Conservation (phyloP, 2,113 vertebrate genomes). For the Halichoeres trimaculatus region DNA sequence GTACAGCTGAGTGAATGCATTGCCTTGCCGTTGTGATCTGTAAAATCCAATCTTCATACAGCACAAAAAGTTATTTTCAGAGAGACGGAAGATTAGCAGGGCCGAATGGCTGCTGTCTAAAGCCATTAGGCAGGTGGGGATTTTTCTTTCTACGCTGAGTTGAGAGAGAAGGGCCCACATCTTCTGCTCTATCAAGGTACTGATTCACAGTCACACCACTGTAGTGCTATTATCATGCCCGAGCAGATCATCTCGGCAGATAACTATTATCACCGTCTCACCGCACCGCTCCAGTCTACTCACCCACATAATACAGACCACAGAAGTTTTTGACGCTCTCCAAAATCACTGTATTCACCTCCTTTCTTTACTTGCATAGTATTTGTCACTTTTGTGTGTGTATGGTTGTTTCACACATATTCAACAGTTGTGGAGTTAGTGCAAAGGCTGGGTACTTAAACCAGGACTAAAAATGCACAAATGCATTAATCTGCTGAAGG, state of each 20-base stretch:
- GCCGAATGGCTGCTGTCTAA: constrained; percentile 84
- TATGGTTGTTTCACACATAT: constrained; percentile 57
- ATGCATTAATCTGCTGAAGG: constrained; percentile 23
- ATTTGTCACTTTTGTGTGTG: constrained; percentile 65
- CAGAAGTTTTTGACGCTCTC: constrained; percentile 75
- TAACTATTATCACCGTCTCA: constrained; percentile 81
- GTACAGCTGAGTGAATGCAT: constrained; percentile 87
- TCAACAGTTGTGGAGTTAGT: constrained; percentile 30
- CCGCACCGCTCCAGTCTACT: constrained; percentile 73
- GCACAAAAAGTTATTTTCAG: constrained; percentile 86
- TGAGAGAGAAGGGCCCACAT: constrained; percentile 75
- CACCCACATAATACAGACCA: constrained; percentile 78
- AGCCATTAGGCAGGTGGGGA: constrained; percentile 81
- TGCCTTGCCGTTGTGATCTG: constrained; percentile 86
- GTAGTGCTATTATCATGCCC: constrained; percentile 80
- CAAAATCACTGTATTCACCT: constrained; percentile 69
- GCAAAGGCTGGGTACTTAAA: constrained; percentile 19
- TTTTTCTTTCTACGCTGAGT: constrained; percentile 65
- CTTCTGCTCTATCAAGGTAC: constrained; percentile 75
- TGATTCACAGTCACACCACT: constrained; percentile 79
- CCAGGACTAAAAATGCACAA: constrained; percentile 12
- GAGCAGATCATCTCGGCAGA: constrained; percentile 83
- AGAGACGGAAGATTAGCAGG: constrained; percentile 83
- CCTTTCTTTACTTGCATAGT: constrained; percentile 57
- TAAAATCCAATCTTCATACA: constrained; percentile 89